Percentiles rank a stretch among this genome's conserved stretches.
Evolutionary conservation across 2,113 vertebrate species (phyloP).

Genomic region (Cebus imitator): DNA sequence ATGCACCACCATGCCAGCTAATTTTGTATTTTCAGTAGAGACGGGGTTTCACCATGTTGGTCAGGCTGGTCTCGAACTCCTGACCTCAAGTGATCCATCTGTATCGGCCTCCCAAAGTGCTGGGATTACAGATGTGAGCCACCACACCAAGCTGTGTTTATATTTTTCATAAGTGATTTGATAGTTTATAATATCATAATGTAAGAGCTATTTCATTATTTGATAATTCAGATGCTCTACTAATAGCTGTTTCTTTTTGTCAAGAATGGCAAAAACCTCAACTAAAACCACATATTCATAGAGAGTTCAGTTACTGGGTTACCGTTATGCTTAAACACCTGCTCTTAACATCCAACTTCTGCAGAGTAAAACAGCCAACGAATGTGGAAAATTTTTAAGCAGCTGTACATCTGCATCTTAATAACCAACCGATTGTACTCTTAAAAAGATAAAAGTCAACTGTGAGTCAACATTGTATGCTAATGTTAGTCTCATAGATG

Average conservation of each 20-base stretch:
- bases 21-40: too few species aligned
- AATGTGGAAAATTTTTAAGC: constrained; percentile 28
- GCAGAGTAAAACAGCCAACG: background rate
- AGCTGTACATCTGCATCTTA: constrained; percentile 39
- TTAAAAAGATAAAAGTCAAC: constrained; percentile 2
- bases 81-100: too few species aligned
- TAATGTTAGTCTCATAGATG: background rate
- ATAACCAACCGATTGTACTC: constrained; percentile 10
- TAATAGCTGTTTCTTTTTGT: background rate
- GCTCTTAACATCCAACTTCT: constrained; percentile 35
- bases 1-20: too few species aligned
- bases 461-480: background rate
- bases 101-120: too few species aligned
- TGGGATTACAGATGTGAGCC: too few species aligned
- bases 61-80: too few species aligned
- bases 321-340: constrained; percentile 68
- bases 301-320: constrained; percentile 48
- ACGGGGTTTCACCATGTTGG: too few species aligned
- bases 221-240: background rate
- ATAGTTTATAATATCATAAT: background rate
- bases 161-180: background rate
- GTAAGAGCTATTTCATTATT: constrained; percentile 22
- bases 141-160: background rate
- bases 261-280: constrained; percentile 67
- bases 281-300: constrained; percentile 67